Evolutionary conservation across 1,140 invertebrate genomes (phyloP).

Genomic region (Plectus sambesii): DNA sequence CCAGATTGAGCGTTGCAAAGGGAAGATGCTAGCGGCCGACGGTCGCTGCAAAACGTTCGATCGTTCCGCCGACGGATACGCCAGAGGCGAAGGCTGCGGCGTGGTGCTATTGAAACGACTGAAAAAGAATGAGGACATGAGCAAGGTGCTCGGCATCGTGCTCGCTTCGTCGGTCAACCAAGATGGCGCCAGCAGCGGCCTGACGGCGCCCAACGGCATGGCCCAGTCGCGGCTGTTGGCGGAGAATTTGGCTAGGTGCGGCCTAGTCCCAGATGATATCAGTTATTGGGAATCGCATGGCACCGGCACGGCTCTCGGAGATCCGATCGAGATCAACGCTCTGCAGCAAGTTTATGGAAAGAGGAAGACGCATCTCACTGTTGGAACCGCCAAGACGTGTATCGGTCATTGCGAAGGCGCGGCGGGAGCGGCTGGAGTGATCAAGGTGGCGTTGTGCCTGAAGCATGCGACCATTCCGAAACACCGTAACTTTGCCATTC

Average conservation of each 20-base stretch:
- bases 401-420: constrained; percentile 37
- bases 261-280: no score
- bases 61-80: constrained; percentile 52
- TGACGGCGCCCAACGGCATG: constrained; percentile 36
- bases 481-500: constrained; percentile 15
- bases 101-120: constrained; percentile 24
- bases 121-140: constrained; percentile 6
- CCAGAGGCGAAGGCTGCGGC: constrained; percentile 38
- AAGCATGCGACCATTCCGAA: constrained; percentile 16
- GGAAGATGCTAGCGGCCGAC: constrained; percentile 75
- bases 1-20: constrained; percentile 73
- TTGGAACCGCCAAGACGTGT: constrained; percentile 29
- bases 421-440: constrained; percentile 30
- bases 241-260: constrained; percentile 17
- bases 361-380: constrained; percentile 8
- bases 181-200: constrained; percentile 29
- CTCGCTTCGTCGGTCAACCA: constrained; percentile 33
- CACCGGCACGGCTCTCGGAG: constrained; percentile 34
- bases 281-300: constrained; percentile 37
- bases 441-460: constrained; percentile 25
- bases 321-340: constrained; percentile 36
- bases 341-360: constrained; percentile 21
- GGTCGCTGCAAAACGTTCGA: constrained; percentile 87
- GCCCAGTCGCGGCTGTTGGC: constrained; percentile 20
- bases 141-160: no score